Percentiles rank a stretch among this genome's conserved stretches.
These are phyloP conservation scores for Psephotus haematonotus DNA, from an alignment of 2,113 vertebrate genomes.

Conservation along the genomic window DNA sequence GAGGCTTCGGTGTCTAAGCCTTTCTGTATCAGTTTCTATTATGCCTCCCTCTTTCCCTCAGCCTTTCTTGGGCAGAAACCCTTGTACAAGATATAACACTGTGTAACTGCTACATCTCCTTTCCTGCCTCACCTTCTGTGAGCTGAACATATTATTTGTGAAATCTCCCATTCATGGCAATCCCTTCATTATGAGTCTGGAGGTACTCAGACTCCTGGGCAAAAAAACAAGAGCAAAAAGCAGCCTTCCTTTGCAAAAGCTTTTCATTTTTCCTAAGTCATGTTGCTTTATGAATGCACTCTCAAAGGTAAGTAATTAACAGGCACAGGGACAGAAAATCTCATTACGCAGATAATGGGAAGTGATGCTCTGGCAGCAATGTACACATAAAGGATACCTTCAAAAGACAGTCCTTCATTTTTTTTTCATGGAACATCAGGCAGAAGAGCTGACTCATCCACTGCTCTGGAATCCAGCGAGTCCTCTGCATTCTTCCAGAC, in stretches of 20 bases:
- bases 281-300: neutral
- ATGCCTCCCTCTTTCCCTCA: neutral
- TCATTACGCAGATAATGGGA: neutral
- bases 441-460: neutral
- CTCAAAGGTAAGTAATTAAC: constrained; percentile 58
- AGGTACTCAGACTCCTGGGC: neutral
- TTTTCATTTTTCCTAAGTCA: constrained; percentile 19
- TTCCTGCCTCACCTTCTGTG: neutral
- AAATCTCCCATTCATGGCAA: neutral
- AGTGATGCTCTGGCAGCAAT: constrained; percentile 3
- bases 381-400: neutral
- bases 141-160: neutral
- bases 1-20: neutral
- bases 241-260: neutral
- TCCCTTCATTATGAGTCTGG: neutral
- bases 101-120: neutral
- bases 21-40: neutral
- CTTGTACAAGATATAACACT: neutral
- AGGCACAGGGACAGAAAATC: constrained; percentile 29
- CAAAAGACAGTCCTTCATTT: neutral
- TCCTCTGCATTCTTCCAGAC: neutral
- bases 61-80: neutral
- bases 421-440: neutral
- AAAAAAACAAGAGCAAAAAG: neutral
- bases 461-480: neutral